Percentiles rank a stretch among this genome's conserved stretches.
Conservation (phyloP, 1,140 invertebrate species). For the Anastrepha obliqua region DNA sequence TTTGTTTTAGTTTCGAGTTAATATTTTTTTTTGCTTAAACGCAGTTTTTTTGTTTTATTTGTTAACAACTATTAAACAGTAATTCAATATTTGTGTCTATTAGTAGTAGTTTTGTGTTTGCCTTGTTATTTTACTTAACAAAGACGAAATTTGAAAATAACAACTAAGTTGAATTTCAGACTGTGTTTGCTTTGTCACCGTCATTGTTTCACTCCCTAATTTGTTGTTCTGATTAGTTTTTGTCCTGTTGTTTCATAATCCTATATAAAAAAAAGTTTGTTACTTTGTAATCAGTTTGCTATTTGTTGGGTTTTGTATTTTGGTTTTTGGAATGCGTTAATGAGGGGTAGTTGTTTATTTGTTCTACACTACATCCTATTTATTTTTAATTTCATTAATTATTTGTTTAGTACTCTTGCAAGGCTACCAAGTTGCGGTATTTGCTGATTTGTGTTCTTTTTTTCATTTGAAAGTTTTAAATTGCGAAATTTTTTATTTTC, state of each 20-base stretch:
- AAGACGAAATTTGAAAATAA: slow-evolving; percentile 52
- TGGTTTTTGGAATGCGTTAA: slow-evolving; percentile 33
- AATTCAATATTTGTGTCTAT: slow-evolving; percentile 44
- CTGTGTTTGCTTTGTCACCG: neutral
- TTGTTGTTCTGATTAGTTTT: slow-evolving; percentile 71
- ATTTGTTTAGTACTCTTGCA: neutral
- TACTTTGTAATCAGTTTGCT: slow-evolving; percentile 55
- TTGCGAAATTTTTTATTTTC: no score
- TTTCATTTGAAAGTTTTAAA: no score
- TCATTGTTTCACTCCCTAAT: slow-evolving; percentile 65
- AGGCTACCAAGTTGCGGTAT: neutral
- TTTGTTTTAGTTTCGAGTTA: no score
- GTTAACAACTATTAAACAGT: slow-evolving; percentile 19
- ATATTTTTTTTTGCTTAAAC: slow-evolving; percentile 1
- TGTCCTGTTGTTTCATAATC: neutral
- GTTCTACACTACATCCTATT: neutral
- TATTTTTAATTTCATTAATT: neutral
- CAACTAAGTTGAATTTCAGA: slow-evolving; percentile 62
- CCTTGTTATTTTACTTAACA: slow-evolving; percentile 63
- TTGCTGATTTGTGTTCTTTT: no score
- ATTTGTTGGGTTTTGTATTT: slow-evolving; percentile 25
- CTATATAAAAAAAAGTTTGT: slow-evolving; percentile 1
- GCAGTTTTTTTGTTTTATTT: slow-evolving; percentile 28
- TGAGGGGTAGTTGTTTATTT: slow-evolving; percentile 33
- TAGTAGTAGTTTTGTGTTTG: slow-evolving; percentile 59